Evolutionary conservation across 1,140 invertebrate species (phyloP).

Genomic region (Wasmannia auropunctata): DNA sequence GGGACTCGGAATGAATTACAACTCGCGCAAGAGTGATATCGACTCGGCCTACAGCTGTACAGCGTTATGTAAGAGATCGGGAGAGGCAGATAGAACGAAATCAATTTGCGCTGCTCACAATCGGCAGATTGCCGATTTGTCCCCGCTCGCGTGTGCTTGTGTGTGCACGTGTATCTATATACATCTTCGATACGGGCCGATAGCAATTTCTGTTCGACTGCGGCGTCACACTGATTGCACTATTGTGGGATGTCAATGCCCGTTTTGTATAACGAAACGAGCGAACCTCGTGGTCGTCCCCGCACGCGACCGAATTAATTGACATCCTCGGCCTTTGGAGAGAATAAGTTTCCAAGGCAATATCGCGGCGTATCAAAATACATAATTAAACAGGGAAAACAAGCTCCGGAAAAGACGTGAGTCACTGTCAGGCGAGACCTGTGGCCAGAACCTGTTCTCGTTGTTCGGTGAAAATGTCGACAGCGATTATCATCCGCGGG

Average conservation of each 20-base stretch:
- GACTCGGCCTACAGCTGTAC: not conserved
- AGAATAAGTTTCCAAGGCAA: not conserved
- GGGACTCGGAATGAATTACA: not conserved
- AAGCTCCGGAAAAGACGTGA: not conserved
- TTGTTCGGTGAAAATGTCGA: not conserved
- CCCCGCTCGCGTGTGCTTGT: not conserved
- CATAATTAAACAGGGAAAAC: slow-evolving; percentile 7
- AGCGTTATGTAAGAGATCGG: slow-evolving; percentile 26
- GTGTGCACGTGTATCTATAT: not conserved
- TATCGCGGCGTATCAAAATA: not conserved
- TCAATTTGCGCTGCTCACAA: slow-evolving; percentile 12
- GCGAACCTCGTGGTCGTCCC: not conserved
- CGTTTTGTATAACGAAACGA: not conserved
- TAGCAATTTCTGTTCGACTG: not conserved
- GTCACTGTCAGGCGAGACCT: not conserved
- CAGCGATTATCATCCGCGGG: not conserved
- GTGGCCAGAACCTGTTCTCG: not conserved
- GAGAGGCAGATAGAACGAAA: slow-evolving; percentile 21
- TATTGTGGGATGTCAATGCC: slow-evolving; percentile 25
- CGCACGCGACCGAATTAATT: not conserved
- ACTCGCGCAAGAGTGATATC: not conserved
- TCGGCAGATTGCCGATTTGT: slow-evolving; percentile 17
- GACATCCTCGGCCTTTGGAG: not conserved
- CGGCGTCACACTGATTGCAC: not conserved
- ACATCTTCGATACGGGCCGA: slow-evolving; percentile 14